Evolutionary conservation across 2,797 vertebrate species (phyloP).

Genomic region (Bufotes viridis): DNA sequence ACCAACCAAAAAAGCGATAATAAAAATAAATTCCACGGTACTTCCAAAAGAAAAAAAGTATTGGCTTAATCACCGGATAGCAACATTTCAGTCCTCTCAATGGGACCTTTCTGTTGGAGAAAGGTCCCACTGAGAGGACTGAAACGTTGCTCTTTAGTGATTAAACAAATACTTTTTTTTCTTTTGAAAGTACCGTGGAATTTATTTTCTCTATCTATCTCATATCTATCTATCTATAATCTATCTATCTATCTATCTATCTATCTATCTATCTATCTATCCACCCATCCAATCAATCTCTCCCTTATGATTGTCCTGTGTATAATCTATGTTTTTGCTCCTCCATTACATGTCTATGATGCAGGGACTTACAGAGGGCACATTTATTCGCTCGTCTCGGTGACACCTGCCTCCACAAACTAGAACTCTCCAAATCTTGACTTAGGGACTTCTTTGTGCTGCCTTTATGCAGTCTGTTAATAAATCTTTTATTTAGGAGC

Average conservation of each 20-base stretch:
- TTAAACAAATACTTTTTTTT: too few species aligned
- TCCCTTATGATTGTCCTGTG: background rate
- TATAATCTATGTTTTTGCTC: background rate
- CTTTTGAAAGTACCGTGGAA: too few species aligned
- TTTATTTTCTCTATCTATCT: background rate
- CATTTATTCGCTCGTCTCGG: background rate
- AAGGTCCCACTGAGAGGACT: too few species aligned
- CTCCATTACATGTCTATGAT: too few species aligned
- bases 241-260: conserved; percentile 1
- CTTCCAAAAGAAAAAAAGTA: too few species aligned
- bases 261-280: background rate
- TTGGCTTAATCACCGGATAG: too few species aligned
- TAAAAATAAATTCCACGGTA: too few species aligned
- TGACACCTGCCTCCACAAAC: background rate
- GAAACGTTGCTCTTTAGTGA: too few species aligned
- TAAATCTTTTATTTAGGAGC: conserved; percentile 34
- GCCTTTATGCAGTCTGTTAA: conserved; percentile 1
- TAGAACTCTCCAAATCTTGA: background rate
- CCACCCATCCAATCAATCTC: background rate
- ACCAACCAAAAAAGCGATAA: too few species aligned
- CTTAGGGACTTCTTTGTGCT: background rate
- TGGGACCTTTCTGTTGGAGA: too few species aligned
- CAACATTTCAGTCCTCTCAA: too few species aligned
- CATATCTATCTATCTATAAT: conserved; percentile 12
- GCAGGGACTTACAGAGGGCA: background rate